Percentiles rank a stretch among this genome's conserved stretches.
Conservation (phyloP, 2,797 vertebrate species). For the Muscicapa comitata region DNA sequence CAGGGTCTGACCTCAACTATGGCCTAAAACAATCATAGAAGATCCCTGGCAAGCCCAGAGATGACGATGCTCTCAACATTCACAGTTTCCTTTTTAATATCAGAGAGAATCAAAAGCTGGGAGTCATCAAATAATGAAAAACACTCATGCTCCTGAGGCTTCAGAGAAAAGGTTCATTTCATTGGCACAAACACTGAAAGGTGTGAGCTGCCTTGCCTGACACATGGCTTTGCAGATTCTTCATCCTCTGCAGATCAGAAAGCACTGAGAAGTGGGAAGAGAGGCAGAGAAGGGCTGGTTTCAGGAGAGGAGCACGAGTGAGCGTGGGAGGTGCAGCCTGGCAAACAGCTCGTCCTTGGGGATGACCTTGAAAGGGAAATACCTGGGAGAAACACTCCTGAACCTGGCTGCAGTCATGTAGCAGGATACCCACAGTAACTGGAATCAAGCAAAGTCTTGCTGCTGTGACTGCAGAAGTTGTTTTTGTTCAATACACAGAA, state of each 20-base stretch:
- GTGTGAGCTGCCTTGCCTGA: not conserved
- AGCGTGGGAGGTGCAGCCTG: not conserved
- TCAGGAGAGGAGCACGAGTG: not conserved
- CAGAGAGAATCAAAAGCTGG: not conserved
- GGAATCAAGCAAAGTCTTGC: not conserved
- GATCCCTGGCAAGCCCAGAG: not conserved
- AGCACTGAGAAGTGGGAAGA: not conserved
- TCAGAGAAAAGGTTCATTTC: not conserved
- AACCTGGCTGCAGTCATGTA: not conserved
- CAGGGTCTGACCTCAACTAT: not conserved
- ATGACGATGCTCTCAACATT: not conserved
- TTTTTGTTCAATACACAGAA: not conserved
- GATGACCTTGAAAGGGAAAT: not conserved
- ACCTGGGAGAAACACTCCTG: not conserved
- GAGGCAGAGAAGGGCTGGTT: not conserved
- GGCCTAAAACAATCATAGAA: not conserved
- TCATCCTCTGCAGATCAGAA: not conserved
- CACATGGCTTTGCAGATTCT: not conserved
- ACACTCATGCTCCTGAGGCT: not conserved
- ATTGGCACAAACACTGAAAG: not conserved
- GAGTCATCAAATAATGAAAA: not conserved
- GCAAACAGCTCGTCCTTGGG: not conserved
- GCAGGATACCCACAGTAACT: not conserved
- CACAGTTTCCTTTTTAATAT: not conserved
- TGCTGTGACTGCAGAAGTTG: not conserved